Conservation (phyloP, 2,113 vertebrate genomes). For the Ahaetulla prasina region DNA sequence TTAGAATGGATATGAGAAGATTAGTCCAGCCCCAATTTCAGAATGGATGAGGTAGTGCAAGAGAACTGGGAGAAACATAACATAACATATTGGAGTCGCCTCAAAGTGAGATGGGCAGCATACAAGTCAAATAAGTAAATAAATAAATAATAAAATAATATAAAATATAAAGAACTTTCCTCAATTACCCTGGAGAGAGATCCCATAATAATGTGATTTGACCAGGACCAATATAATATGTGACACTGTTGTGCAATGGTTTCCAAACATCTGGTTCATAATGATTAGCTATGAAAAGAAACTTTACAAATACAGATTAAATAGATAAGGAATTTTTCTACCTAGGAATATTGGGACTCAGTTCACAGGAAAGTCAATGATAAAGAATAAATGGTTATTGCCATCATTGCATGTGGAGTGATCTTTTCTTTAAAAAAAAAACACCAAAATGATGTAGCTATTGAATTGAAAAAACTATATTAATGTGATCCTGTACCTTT, state of each 20-base stretch:
- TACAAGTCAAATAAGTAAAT: not conserved
- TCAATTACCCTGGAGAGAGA: not conserved
- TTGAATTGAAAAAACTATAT: not conserved
- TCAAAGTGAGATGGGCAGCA: not conserved
- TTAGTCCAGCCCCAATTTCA: not conserved
- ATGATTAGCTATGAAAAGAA: not conserved
- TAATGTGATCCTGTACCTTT: not conserved
- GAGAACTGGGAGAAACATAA: not conserved
- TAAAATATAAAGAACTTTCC: not conserved
- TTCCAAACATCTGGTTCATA: not conserved
- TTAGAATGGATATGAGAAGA: not conserved
- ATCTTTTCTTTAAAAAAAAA: not conserved
- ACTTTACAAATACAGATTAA: not conserved
- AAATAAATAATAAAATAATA: not conserved
- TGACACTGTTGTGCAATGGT: not conserved
- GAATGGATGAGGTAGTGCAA: not conserved
- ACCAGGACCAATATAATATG: not conserved
- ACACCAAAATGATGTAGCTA: not conserved
- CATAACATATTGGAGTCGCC: not conserved
- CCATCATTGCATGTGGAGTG: not conserved
- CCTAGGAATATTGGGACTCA: not conserved
- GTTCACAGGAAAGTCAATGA: not conserved
- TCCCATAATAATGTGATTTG: not conserved
- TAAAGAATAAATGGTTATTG: not conserved
- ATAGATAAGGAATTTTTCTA: not conserved